Evolutionary conservation across 2,797 vertebrate species (phyloP), one percentile per base, ranked within the genome.

Genomic region (Parambassis ranga): DNA sequence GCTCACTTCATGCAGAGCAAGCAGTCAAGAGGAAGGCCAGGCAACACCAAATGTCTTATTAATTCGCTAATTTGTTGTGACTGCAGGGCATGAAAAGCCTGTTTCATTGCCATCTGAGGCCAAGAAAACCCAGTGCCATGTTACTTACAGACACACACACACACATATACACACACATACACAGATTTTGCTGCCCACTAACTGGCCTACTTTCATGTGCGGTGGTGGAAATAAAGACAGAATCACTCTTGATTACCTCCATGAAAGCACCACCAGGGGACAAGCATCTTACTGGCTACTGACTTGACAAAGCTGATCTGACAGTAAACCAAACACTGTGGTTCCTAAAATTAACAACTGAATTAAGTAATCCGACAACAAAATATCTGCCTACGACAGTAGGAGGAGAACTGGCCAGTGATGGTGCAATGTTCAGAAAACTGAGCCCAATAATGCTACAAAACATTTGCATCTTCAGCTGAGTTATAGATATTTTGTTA

Each of bases 41-140:
- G 89, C 84, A 89, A 92, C 91, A 92, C 91, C 91, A 92, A 92
- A 93, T 93, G 91, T 92, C 93, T 93, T 92, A 91, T 87, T 91
- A 87, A 92, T 90, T 90, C 47, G 62, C 84, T 92, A 90, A 91
- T 92, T 90, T 92, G 89, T 90, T 90, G 85, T 91, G 90, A 89
- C 93, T 89, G 84, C 63, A 75, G 86, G 92, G 90, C 92, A 93
- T 87, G 74, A 91, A 92, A 91, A 92, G 80, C 86, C 86, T 75
- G 87, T 77, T 89, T 90, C 73, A 49, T 89, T 83, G 87, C 90
- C 93, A 94, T 93, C 92, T 93, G 92, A 93, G 91, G 87, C 91
- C 90, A 90, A 87, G 65, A 86, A 71, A 79, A 79, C 72, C 75
- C 81, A 81, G 80, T 71, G 76, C 77, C 71, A 73, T 77, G 80